Conservation (phyloP, 2,888 invertebrate species). For the Eupithecia dodoneata region DNA sequence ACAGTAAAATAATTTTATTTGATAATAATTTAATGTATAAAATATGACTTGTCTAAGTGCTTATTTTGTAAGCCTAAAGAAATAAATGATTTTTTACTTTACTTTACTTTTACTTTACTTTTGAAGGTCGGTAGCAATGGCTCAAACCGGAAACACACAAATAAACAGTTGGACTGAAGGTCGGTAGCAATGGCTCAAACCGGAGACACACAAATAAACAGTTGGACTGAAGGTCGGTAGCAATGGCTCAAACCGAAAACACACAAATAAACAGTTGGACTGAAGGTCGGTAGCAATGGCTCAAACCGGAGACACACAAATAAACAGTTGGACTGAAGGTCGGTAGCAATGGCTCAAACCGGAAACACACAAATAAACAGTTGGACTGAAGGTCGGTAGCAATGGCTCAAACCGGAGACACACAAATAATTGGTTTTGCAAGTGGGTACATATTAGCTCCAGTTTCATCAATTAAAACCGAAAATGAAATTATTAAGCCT, state of each 20-base stretch:
- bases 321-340: not conserved
- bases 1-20: too few relatives aligned
- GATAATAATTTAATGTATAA: too few relatives aligned
- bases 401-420: not conserved
- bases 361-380: not conserved
- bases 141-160: too few relatives aligned
- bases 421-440: not conserved
- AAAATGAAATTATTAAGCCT: not conserved
- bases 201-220: slow-evolving; percentile 1
- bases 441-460: not conserved
- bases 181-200: not conserved
- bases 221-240: not conserved
- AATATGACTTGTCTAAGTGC: too few relatives aligned
- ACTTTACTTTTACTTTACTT: too few relatives aligned
- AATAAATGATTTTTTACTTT: too few relatives aligned
- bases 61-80: too few relatives aligned
- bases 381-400: not conserved
- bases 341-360: not conserved
- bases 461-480: not conserved
- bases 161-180: not conserved
- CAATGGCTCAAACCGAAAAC: too few relatives aligned
- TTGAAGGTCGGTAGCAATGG: not conserved
- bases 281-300: not conserved
- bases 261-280: not conserved
- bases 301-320: too few relatives aligned